Evolutionary conservation across 2,888 invertebrate species (phyloP), one percentile per base, ranked within the genome.

Genomic region (Megamerina dolium): DNA sequence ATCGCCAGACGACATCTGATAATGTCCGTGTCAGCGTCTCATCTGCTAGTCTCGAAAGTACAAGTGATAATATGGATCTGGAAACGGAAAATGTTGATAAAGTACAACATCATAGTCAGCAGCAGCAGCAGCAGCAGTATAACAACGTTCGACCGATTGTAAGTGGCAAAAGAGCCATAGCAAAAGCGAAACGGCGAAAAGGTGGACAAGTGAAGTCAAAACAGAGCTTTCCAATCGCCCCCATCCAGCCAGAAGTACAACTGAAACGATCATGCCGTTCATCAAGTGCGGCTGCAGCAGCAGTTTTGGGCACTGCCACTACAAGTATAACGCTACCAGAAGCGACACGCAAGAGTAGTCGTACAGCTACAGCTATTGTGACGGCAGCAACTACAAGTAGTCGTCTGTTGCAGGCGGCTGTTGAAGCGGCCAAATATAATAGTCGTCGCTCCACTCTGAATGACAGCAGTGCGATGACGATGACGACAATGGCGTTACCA

Each of bases 1-100:
- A 76, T 33, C 74, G 74, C 4, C 73, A 75, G 6, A 75, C 74
- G 32, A 73, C 72, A 32, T 77, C 71, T 0, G 71, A 71, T 44
- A 38, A 43, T 34, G 43, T 29, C 3, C 43, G 21, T 12, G 34
- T 10, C 3, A 29, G 18, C 14, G 26, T 20, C 8, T 34, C 34
- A 18, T 38, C 43, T 19, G 51, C 55, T 4, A 61, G 62, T 27
- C 21, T 61, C 9, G 64, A 62, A 6, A 63, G 58, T 20, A 60
- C 54, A 18, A 50, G 30, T 42, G 44, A 41, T 19, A 46, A 36
- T 2, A 41, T 48, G 36, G 45, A 45, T 33, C 14, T 35, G 13
- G 43, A 46, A 12, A 18, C 26, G 12, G 13, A 14, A 4, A 31
- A 31, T 14, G 4, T 16, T 3, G 31, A 31, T n/a, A 14, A 14